Evolutionary conservation across 2,113 vertebrate species (phyloP).

Genomic region (Petroica traversi): DNA sequence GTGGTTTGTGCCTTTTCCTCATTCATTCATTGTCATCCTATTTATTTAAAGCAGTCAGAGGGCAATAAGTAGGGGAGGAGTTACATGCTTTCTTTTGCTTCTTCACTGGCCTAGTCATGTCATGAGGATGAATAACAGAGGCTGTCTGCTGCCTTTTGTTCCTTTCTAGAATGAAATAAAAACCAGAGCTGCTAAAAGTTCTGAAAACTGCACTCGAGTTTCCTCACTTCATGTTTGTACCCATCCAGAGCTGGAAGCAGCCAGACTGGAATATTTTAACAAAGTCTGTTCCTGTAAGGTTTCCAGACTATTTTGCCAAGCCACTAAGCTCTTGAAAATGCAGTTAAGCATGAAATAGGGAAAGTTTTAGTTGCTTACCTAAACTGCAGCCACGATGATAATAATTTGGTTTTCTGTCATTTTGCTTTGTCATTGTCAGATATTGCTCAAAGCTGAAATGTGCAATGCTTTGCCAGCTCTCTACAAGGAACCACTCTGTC

Average conservation of each 20-base stretch:
- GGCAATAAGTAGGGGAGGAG: background rate
- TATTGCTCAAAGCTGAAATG: conserved; percentile 14
- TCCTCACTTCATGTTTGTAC: conserved; percentile 19
- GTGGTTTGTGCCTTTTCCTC: background rate
- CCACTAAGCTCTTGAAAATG: conserved; percentile 29
- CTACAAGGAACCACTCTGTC: background rate
- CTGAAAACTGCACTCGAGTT: background rate
- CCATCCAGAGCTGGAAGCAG: conserved; percentile 23
- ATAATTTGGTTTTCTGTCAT: background rate
- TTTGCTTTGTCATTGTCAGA: conserved; percentile 41
- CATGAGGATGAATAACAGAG: conserved; percentile 46
- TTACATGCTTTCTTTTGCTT: background rate
- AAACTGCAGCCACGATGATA: background rate
- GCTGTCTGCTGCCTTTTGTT: conserved; percentile 22
- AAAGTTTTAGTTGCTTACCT: conserved; percentile 45
- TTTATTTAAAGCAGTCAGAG: background rate
- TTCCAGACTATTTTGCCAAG: conserved; percentile 47
- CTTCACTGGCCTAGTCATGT: conserved; percentile 8
- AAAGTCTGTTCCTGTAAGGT: conserved; percentile 34
- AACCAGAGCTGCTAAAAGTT: conserved; percentile 24
- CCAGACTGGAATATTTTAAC: conserved; percentile 25
- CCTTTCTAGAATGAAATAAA: conserved; percentile 30
- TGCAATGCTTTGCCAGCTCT: background rate
- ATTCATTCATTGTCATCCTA: background rate
- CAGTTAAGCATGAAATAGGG: conserved; percentile 42